Percentiles rank a stretch among this genome's conserved stretches.
These are phyloP conservation scores for Syrphus vitripennis DNA, from an alignment of 2,888 invertebrate genomes.

Conservation along the genomic window DNA sequence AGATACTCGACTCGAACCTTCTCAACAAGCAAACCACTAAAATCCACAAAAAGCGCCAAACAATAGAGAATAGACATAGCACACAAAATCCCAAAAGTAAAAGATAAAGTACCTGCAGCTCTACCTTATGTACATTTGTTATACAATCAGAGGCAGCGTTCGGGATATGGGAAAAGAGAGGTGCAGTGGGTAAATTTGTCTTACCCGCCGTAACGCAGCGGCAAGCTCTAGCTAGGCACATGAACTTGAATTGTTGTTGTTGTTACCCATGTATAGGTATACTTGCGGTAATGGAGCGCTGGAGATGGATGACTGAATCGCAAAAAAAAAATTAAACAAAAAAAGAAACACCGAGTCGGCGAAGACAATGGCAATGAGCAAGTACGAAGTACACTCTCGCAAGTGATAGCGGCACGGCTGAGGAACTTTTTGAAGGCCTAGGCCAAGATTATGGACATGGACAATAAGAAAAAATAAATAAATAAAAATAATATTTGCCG, in stretches of 20 bases:
- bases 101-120: conserved; percentile 26
- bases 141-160: conserved; percentile 42
- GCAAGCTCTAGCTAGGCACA: conserved; percentile 52
- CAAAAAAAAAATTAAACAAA: conserved; percentile 8
- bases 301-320: conserved; percentile 63
- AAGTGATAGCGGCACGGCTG: conserved; percentile 45
- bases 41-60: conserved; percentile 28
- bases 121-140: conserved; percentile 3
- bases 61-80: conserved; percentile 51
- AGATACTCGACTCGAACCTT: conserved; percentile 14
- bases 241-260: conserved; percentile 65
- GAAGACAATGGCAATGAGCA: conserved; percentile 67
- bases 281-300: conserved; percentile 61
- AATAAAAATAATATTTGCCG: conserved; percentile 49
- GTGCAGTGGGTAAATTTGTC: conserved; percentile 43
- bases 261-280: conserved; percentile 17
- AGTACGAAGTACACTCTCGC: conserved; percentile 38
- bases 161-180: not conserved
- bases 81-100: conserved; percentile 13
- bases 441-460: conserved; percentile 68
- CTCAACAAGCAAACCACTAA: not conserved
- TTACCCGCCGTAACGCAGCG: conserved; percentile 52
- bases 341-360: conserved; percentile 4
- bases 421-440: conserved; percentile 69
- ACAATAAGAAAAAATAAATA: conserved; percentile 1